Evolutionary conservation across 2,888 invertebrate genomes (phyloP), one percentile per base, ranked within the genome.

Genomic region (Sarcophaga caerulescens): DNA sequence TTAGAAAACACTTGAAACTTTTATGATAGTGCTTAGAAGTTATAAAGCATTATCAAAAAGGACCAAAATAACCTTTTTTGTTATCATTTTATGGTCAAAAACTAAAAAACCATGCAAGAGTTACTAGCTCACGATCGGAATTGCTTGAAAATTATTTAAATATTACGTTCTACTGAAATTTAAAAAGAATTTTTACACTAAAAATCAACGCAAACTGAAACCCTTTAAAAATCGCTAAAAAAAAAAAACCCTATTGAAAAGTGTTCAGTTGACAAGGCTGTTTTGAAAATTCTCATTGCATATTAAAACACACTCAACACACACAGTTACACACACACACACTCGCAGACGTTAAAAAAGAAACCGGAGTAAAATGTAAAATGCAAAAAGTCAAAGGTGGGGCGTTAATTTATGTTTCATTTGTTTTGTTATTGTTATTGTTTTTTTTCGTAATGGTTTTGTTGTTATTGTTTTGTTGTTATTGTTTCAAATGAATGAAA

Each of bases 371-470:
- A 17, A 17, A 52, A 52, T 52, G 52, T 59, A 76, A 69, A 70
- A 81, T 69, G 74, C 81, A 66, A 71, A 84, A 86, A 83, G 74
- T 81, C 86, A 86, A 78, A 86, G 84, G 81, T 84, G 84, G 86
- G 86, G 86, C 86, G 81, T 70, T 75, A 82, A 75, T 74, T 81
- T 74, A 60, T 75, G 69, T 68, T 83, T 23, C 19, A 52, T 57
- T 59, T 70, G 23, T 60, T 44, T 65, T 23, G 47, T 52, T 76
- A 57, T 6, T 66, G 57, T 66, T 81, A 52, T 23, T 81, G 47
- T 66, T 44, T 25, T 14, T 52, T 52, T 10, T 69, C 65, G 47
- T 47, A 14, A 14, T 52, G 12, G 0, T 17, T 52, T 11, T 47
- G 2, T 8, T 47, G n/a, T n/a, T n/a, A n/a, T 4, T 47, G 65